Conservation (phyloP, 2,797 vertebrate species). For the Periparus ater region DNA sequence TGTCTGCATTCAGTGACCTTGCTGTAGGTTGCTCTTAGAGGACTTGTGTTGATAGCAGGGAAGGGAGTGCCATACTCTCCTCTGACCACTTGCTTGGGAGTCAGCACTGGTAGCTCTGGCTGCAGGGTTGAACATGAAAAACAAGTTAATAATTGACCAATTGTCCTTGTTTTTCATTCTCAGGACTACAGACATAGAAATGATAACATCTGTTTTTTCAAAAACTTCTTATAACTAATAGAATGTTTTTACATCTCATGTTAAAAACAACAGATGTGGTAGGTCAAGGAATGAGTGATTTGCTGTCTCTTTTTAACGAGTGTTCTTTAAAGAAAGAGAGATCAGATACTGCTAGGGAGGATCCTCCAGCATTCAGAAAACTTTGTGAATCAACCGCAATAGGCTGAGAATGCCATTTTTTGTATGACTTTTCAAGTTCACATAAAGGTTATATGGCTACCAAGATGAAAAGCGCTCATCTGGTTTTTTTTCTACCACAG, state of each 20-base stretch:
- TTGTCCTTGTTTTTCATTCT: constrained; percentile 45
- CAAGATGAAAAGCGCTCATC: constrained; percentile 52
- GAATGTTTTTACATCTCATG: constrained; percentile 13
- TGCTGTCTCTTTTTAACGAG: constrained; percentile 15
- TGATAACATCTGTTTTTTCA: constrained; percentile 57
- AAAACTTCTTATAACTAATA: constrained; percentile 25
- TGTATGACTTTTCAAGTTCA: constrained; percentile 55
- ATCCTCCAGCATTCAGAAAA: constrained; percentile 23
- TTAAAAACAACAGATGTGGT: constrained; percentile 37
- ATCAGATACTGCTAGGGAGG: constrained; percentile 29
- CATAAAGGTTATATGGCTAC: constrained; percentile 55
- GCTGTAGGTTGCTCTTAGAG: background rate
- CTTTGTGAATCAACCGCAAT: background rate
- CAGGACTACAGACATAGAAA: constrained; percentile 14
- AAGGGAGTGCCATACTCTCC: background rate
- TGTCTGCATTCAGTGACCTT: background rate
- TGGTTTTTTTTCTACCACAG: background rate
- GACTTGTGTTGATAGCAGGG: background rate
- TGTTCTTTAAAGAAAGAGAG: background rate
- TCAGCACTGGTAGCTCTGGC: background rate
- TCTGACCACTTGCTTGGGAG: background rate
- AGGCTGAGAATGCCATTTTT: constrained; percentile 40
- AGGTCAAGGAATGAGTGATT: constrained; percentile 34
- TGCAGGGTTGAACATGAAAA: constrained; percentile 12
- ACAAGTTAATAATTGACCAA: constrained; percentile 58